Percentiles rank a stretch among this genome's conserved stretches.
Conservation (phyloP, 2,113 vertebrate genomes). For the Calonectris borealis region DNA sequence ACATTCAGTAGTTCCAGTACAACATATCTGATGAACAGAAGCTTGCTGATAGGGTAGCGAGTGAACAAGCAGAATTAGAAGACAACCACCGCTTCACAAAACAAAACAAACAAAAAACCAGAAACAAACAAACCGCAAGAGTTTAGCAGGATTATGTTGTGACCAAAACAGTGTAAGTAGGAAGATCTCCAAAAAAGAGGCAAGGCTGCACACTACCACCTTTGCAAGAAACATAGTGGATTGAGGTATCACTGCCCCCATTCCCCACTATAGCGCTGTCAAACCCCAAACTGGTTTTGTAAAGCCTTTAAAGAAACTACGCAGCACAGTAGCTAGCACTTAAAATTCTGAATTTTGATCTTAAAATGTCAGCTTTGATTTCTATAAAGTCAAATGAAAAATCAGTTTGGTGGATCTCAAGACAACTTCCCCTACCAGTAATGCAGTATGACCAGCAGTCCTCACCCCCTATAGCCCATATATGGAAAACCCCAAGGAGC, state of each 20-base stretch:
- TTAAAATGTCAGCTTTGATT: not conserved
- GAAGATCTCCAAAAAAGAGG: not conserved
- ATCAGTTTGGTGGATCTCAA: accelerated
- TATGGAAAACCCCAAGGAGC: not conserved
- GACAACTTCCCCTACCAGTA: not conserved
- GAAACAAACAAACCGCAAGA: not conserved
- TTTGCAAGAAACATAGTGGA: not conserved
- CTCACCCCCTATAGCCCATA: not conserved
- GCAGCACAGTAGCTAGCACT: not conserved
- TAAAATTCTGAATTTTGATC: not conserved
- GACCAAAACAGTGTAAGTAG: accelerated
- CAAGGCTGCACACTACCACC: not conserved
- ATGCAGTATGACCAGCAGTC: not conserved
- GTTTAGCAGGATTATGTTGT: not conserved
- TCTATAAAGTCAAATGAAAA: not conserved
- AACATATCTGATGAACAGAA: accelerated
- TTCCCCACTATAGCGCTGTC: not conserved
- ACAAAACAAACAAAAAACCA: not conserved
- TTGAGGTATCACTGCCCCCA: not conserved
- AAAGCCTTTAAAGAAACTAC: not conserved
- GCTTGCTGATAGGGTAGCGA: not conserved
- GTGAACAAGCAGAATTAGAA: not conserved
- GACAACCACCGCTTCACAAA: not conserved
- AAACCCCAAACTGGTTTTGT: not conserved
- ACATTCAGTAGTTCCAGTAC: not conserved